Conservation (phyloP, 2,888 invertebrate species). For the Tiliacea aurago region DNA sequence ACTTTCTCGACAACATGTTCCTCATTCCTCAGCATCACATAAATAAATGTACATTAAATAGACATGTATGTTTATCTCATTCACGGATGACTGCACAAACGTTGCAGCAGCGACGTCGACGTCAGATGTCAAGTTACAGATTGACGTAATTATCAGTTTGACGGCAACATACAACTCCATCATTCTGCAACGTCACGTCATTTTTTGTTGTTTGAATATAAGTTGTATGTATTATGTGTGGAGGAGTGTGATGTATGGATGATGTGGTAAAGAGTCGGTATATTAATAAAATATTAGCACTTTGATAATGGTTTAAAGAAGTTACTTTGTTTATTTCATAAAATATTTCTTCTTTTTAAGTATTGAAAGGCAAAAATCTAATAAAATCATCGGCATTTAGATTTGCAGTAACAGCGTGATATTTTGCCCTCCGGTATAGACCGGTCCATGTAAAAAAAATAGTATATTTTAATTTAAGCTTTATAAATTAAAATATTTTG, state of each 20-base stretch:
- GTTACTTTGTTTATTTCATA: not conserved
- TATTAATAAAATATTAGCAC: not conserved
- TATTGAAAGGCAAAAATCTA: not conserved
- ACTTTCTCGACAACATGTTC: not conserved
- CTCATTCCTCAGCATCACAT: not conserved
- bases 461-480: not conserved
- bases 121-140: slow-evolving; percentile 51
- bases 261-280: too few relatives aligned
- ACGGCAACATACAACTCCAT: slow-evolving; percentile 27
- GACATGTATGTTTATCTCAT: slow-evolving; percentile 56
- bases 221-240: slow-evolving; percentile 6
- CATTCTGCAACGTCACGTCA: slow-evolving; percentile 14
- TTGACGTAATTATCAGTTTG: slow-evolving; percentile 58
- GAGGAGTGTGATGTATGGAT: not conserved
- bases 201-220: slow-evolving; percentile 43
- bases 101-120: slow-evolving; percentile 42
- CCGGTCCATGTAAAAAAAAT: too few relatives aligned
- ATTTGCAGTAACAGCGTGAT: not conserved
- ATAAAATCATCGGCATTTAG: not conserved
- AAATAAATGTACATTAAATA: slow-evolving; percentile 23
- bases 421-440: not conserved
- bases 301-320: not conserved
- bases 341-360: not conserved
- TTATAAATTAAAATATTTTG: not conserved
- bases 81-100: slow-evolving; percentile 54